Base-by-base conservation (phyloP, 2,888 invertebrate genomes). In the Tromatobia lineatoria region DNA sequence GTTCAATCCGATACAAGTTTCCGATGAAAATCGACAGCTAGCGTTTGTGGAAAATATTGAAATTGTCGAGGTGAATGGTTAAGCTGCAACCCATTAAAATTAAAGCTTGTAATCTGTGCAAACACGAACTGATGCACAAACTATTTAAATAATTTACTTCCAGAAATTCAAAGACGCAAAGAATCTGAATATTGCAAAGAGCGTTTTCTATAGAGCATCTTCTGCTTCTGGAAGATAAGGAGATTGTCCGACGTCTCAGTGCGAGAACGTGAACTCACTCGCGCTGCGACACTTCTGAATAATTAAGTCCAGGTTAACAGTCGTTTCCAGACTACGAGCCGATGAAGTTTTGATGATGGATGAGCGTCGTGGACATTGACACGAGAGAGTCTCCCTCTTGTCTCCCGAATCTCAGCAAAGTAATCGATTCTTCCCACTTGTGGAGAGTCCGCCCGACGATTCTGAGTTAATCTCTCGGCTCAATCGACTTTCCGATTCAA, bases 261-360 rank as follows among this genome's bases (percentile, higher is more conserved):
- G 7, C 20, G 66, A 18, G 23, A n/a, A 42, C 54, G 59, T 13
- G 42, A 42, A 11, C 20, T 10, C 20, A 34, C 64, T n/a, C 45
- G 42, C 18, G 57, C 50, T 54, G 34, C 8, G 54, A 38, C 18
- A 6, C 20, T 15, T 50, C 23, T 69, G 77, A 78, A 78, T 90
- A 89, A 90, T 90, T 89, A 90, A 89, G 85, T 87, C 69, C 71
- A 86, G 88, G 90, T 89, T 86, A 86, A 82, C 79, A 80, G 78
- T 85, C 81, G 85, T 52, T 34, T 64, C 61, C 45, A 82, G 83
- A 78, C 82, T 18, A 18, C 50, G 18, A 59, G 69, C 73, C 89
- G 88, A 87, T 88, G 88, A 89, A 88, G 88, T 88, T 89, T 88
- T 87, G 87, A 89, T 88, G 87, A 88, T 86, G 80, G 73, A 74